Base-by-base conservation (phyloP, 2,888 invertebrate species). In the Muschampia plurimacula region DNA sequence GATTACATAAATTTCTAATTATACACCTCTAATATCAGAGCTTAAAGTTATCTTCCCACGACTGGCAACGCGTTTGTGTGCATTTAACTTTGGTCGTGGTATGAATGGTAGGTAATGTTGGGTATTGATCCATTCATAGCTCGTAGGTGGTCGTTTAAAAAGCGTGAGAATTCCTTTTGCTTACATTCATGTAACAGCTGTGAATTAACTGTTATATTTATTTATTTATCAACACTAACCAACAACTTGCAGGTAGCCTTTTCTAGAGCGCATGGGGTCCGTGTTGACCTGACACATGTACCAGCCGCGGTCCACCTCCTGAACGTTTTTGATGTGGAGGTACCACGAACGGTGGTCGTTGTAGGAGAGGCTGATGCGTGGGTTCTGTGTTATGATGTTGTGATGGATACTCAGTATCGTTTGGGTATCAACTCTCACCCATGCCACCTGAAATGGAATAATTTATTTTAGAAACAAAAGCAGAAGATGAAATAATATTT, bases 211-310 rank as follows among this genome's bases (percentile, higher is more conserved):
- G 1, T 32, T 32, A 32, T 32, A 32, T 32, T 32, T 32, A 32
- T 32, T 32, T 8, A 55, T 15, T 4, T 3, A 4, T 4, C 5
- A 32, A 32, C 73, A 95, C 97, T 96, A 86, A 98, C 98, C 98
- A 60, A 98, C 98, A 79, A 98, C 98, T 95, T 98, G 98, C 46
- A 98, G 95, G 87, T 98, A 98, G 71, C 98, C 98, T 86, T 98
- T 97, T 72, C 97, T 95, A 75, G 97, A 97, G 78, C 98, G 95
- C 98, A 98, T 98, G n/a, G 98, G 98, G 90, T 98, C 98, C 0
- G 98, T 98, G 91, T 98, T 98, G 79, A 98, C 97, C 91, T 98
- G 98, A 86, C 98, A 98, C 98, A 98, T 98, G 84, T 96, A 98
- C 98, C 97, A 98, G 73, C 98, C 98, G 7, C 98, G 96, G 91